Evolutionary conservation across 2,888 invertebrate genomes (phyloP), one percentile per base, ranked within the genome.

Genomic region (Eupithecia vulgata): DNA sequence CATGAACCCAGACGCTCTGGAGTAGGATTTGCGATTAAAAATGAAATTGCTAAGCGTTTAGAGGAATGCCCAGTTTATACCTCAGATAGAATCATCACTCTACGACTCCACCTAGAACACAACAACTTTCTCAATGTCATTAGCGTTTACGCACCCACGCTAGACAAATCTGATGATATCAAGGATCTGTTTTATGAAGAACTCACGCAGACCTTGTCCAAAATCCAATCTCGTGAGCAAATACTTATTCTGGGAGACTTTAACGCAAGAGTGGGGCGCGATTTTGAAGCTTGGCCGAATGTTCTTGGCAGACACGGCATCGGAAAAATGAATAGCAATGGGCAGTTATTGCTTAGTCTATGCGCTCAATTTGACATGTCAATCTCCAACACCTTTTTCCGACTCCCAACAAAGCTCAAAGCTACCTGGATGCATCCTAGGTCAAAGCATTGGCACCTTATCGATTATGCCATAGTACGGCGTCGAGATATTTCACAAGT

Each of bases 341-440:
- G 25, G 4, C 57, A 57, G 2, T 8, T 21, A 10, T 25, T 57
- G 57, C 57, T 57, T 8, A 57, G 7, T 8, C 10, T 57, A 21
- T 57, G 57, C 21, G 3, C 57, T 8, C 21, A 57, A 12, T 57
- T 57, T 57, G 12, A 21, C 10, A 25, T 25, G 3, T 1, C 57
- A 8, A 57, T 57, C 21, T 25, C 25, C 0, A 42, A 61, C 30
- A 42, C 35, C 75, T 71, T 72, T 83, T 84, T 15, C 87, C 64
- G 57, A 57, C 25, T 79, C 87, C 88, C 57, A 1, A 10, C 37
- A 37, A 37, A 37, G 37, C 10, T 10, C 10, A 37, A 37, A 37
- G 10, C 37, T 10, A 37, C 37, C 10, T 37, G 10, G 37, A 37
- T 37, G 37, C 37, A 37, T 10, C 37, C 37, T 10, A 8, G 37